Percentiles rank a stretch among this genome's conserved stretches.
These are phyloP conservation scores for Petroica traversi DNA, from an alignment of 2,113 vertebrate genomes.

Conservation along the genomic window DNA sequence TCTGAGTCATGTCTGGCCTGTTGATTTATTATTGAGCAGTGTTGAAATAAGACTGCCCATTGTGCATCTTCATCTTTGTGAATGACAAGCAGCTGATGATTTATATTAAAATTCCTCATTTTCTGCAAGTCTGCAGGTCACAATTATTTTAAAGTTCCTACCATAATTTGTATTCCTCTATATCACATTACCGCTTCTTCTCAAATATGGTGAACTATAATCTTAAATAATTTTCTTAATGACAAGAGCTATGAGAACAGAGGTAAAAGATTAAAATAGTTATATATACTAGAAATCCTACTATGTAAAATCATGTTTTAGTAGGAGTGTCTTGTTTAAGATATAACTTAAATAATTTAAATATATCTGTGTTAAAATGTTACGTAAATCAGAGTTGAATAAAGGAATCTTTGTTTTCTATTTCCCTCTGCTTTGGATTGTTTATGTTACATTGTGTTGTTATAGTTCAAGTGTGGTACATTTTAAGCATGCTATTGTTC, in stretches of 20 bases:
- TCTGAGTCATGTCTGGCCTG: slow-evolving; percentile 29
- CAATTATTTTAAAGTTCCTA: not conserved
- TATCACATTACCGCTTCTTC: not conserved
- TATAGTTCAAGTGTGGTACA: not conserved
- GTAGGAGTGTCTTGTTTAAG: not conserved
- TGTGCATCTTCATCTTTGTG: slow-evolving; percentile 3
- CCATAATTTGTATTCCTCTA: not conserved
- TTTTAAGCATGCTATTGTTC: not conserved
- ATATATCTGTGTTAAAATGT: not conserved
- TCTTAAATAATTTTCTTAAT: not conserved
- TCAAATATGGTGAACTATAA: not conserved
- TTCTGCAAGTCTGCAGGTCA: not conserved
- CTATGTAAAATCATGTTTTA: not conserved
- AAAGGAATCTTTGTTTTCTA: not conserved
- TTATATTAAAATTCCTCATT: not conserved
- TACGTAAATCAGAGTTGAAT: not conserved
- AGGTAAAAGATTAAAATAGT: not conserved
- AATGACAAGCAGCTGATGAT: not conserved
- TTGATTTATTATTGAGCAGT: slow-evolving; percentile 46
- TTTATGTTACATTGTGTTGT: not conserved
- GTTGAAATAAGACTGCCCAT: not conserved
- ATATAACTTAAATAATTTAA: not conserved
- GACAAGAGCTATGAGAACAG: not conserved
- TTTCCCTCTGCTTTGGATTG: not conserved
- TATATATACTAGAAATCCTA: not conserved